Evolutionary conservation across 2,888 invertebrate species (phyloP), one percentile per base, ranked within the genome.

Genomic region (Tupiocoris notatus): DNA sequence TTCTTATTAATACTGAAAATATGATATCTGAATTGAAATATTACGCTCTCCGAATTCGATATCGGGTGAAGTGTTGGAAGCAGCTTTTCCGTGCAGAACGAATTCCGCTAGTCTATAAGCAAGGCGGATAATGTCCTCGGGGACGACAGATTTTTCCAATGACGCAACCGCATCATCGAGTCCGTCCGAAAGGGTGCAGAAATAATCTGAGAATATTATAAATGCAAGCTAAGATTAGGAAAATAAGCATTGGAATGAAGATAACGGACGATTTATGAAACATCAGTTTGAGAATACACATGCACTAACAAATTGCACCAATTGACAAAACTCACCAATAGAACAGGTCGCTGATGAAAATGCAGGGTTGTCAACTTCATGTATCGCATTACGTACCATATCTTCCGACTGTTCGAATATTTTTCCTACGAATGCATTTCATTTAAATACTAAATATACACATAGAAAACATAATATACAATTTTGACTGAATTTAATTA

Each of bases 21-120:
- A 54, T 54, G 54, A 54, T 16, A 54, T 54, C 12, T 54, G 54
- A 9, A n/a, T n/a, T 39, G 12, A 39, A 39, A 7, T 7, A 39
- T 86, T 85, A 89, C 89, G 86, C 83, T 90, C 89, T 21, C 89
- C 89, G 82, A 88, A 86, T 73, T 87, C 86, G 79, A 90, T 89
- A 82, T 90, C 90, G 23, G 90, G 89, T 62, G 92, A 90, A 0
- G 90, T 90, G 83, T 92, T 92, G 1, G 92, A 90, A 7, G 92
- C 91, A 1, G 92, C 90, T 83, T 91, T 89, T n/a, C 92, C 92
- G 81, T 90, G 89, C 65, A 92, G 84, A 79, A 92, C 86, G 78
- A 76, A 83, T 24, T 78, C 78, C 18, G 81, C 80, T 17, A 80
- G 79, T 54, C 78, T 75, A 74, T 81, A 81, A 3, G 81, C 79